Evolutionary conservation across 1,140 invertebrate species (phyloP).

Genomic region (Drosophila melanica): DNA sequence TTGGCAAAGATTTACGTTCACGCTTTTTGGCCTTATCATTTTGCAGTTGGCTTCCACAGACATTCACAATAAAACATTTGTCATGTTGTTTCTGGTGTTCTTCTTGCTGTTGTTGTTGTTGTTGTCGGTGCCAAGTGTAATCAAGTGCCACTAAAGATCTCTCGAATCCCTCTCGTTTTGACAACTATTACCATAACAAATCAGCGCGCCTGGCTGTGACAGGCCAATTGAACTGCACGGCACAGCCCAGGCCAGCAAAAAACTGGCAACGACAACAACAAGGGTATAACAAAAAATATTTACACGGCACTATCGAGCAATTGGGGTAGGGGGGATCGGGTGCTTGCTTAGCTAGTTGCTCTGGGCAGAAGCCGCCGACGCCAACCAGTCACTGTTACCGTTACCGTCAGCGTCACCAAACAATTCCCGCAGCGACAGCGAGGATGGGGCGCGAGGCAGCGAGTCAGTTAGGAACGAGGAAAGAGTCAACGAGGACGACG

Average conservation of each 20-base stretch:
- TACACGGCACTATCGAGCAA: constrained; percentile 62
- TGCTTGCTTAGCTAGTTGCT: neutral
- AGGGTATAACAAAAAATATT: constrained; percentile 51
- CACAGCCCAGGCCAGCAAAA: constrained; percentile 39
- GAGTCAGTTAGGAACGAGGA: neutral
- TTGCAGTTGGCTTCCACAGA: constrained; percentile 27
- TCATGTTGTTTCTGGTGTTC: constrained; percentile 29
- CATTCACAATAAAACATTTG: constrained; percentile 27
- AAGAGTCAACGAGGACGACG: constrained; percentile 1
- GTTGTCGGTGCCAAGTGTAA: constrained; percentile 61
- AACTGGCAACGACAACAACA: constrained; percentile 2
- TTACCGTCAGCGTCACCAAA: constrained; percentile 39
- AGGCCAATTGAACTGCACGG: constrained; percentile 73
- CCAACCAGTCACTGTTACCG: constrained; percentile 35
- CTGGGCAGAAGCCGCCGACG: constrained; percentile 12
- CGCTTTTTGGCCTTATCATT: constrained; percentile 36
- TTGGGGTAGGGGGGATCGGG: neutral
- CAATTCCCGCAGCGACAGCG: constrained; percentile 36
- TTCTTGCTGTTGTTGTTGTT: constrained; percentile 9
- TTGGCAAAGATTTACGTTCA: constrained; percentile 63
- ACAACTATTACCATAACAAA: constrained; percentile 82
- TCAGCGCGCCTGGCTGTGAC: constrained; percentile 74
- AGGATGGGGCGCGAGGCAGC: constrained; percentile 10
- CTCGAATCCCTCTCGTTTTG: constrained; percentile 73
- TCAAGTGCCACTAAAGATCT: constrained; percentile 77